These are phyloP conservation scores for Pediacus dermestoides DNA, from an alignment of 2,888 invertebrate species.

Conservation along the genomic window DNA sequence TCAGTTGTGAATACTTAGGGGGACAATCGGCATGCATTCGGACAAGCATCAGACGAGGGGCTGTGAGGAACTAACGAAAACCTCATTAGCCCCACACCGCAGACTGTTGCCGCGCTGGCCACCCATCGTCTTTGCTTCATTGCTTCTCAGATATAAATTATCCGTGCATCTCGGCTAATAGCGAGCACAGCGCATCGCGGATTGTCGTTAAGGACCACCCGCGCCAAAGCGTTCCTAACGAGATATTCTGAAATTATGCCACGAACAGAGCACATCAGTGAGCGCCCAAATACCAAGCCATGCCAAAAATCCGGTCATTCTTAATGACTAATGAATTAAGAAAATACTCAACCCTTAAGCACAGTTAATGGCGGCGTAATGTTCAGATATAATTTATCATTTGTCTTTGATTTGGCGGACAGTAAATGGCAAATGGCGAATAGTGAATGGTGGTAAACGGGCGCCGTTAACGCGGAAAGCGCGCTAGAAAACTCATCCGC, in stretches of 20 bases:
- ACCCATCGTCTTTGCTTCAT: slow-evolving; percentile 40
- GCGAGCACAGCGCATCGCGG: slow-evolving; percentile 41
- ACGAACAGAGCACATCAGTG: slow-evolving; percentile 37
- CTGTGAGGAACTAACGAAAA: slow-evolving; percentile 31
- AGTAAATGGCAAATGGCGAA: slow-evolving; percentile 7
- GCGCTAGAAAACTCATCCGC: slow-evolving; percentile 21
- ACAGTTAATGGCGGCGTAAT: slow-evolving; percentile 15
- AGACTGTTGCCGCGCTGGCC: slow-evolving; percentile 36
- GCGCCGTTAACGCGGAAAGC: slow-evolving; percentile 4
- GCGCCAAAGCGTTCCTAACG: slow-evolving; percentile 43
- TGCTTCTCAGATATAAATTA: slow-evolving; percentile 45
- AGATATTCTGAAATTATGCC: slow-evolving; percentile 47
- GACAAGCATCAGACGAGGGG: not conserved
- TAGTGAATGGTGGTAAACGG: not conserved
- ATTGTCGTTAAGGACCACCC: slow-evolving; percentile 47
- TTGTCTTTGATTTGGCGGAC: slow-evolving; percentile 25
- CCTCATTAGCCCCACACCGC: slow-evolving; percentile 37
- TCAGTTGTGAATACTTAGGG: not conserved
- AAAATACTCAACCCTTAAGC: slow-evolving; percentile 34
- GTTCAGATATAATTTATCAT: slow-evolving; percentile 26
- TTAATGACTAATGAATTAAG: slow-evolving; percentile 47
- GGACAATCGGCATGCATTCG: too few species aligned
- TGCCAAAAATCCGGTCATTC: slow-evolving; percentile 42
- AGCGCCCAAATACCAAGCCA: slow-evolving; percentile 29
- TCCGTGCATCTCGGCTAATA: slow-evolving; percentile 35